Percentiles rank a stretch among this genome's conserved stretches.
Conservation (phyloP, 2,797 vertebrate genomes). For the Podargus strigoides region DNA sequence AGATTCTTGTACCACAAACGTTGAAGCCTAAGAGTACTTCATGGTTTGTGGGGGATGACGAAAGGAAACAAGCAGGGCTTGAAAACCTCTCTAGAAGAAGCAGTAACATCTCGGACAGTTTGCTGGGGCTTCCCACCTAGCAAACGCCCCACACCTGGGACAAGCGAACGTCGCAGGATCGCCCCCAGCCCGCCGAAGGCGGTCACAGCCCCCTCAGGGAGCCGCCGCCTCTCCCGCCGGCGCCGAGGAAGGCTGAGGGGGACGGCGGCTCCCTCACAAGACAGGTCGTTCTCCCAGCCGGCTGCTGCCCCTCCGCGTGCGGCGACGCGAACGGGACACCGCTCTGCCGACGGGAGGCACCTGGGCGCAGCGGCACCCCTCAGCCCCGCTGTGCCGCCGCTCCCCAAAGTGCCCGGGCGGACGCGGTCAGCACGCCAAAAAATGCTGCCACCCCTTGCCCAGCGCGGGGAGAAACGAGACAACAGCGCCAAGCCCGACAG, state of each 20-base stretch:
- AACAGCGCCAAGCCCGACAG: rapidly evolving
- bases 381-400: neutral
- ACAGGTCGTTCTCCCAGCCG: rapidly evolving
- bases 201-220: neutral
- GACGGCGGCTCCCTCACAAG: neutral
- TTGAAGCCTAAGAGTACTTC: neutral
- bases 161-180: too few relatives aligned
- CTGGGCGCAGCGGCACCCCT: too few relatives aligned
- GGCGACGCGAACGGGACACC: neutral
- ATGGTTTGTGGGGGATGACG: rapidly evolving
- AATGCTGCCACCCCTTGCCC: rapidly evolving
- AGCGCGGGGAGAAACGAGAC: rapidly evolving
- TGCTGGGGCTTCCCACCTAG: too few relatives aligned
- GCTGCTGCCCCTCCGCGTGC: neutral
- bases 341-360: neutral
- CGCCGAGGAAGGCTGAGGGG: neutral
- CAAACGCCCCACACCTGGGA: rapidly evolving
- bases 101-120: neutral
- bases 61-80: rapidly evolving
- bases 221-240: neutral
- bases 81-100: rapidly evolving
- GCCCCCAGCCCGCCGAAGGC: too few relatives aligned
- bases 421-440: rapidly evolving
- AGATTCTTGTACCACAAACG: rapidly evolving
- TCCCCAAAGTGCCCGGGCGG: rapidly evolving